Evolutionary conservation across 2,113 vertebrate species (phyloP), one percentile per base, ranked within the genome.

Genomic region (Salvelinus alpinus): DNA sequence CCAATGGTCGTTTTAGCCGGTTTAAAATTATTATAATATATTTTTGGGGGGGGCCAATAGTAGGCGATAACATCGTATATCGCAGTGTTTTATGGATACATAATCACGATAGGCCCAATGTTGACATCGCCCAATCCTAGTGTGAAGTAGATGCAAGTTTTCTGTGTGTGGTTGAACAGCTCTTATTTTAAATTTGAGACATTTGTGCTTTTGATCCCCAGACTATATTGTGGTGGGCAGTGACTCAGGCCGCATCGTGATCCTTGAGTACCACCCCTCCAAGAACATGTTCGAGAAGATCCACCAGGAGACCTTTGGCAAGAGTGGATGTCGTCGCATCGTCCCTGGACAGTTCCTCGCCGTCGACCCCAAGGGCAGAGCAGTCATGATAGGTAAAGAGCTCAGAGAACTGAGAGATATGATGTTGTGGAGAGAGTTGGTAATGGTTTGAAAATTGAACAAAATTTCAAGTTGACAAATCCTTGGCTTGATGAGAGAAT

Each of bases 241-340:
- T 34, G 98, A 99, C 79, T 99, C 97, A 0, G 98, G 98, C 0
- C 95, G 97, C 4, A 99, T 99, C 1, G 97, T 99, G 76, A 99
- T 99, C 71, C 90, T 99, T 92, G 98, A 99, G 80, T 99, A 99
- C 84, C 97, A 98, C 65, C 93, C 97, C 4, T 99, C 98, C 0
- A 99, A 99, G 87, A 99, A 99, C 38, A 95, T 97, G 84, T 99
- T 99, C 86, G 98, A 99, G 89, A 99, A 99, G 89, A 96, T 99
- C 73, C 98, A 99, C 72, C 98, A 99, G 90, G 98, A 99, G 82
- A 99, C 98, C 0, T 99, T 99, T 77, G 98, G 98, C 76, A 99
- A 99, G 90, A 99, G 97, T 0, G 98, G 98, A 0, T 99, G 98
- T 76, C 93, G 98, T n/a, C 95, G 98, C 20, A 99, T 99, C 0